Conservation (phyloP, 2,888 invertebrate genomes). For the Heliconius ethilla region DNA sequence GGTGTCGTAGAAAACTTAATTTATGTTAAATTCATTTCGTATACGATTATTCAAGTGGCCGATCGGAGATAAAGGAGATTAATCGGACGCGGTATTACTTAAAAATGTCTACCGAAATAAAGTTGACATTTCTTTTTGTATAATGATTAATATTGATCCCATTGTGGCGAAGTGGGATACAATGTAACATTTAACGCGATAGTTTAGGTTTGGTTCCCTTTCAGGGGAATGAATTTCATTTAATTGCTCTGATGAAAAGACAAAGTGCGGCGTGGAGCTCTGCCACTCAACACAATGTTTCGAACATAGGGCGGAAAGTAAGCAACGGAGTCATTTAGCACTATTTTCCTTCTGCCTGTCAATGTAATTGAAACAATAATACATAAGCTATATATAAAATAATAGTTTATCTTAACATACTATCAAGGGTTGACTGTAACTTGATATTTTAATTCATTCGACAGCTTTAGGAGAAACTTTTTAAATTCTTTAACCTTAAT, state of each 20-base stretch:
- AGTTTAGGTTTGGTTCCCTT: background rate
- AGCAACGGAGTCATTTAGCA: too few relatives aligned
- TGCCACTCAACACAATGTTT: background rate
- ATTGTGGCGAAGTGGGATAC: too few relatives aligned
- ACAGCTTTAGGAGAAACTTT: constrained; percentile 2
- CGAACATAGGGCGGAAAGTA: background rate
- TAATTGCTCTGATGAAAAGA: background rate
- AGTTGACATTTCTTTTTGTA: constrained; percentile 40
- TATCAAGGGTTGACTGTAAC: constrained; percentile 11
- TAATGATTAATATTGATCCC: background rate
- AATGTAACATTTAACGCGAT: too few relatives aligned
- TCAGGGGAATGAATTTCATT: background rate
- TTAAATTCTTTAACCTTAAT: background rate
- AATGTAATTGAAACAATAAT: background rate
- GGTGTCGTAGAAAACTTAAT: constrained; percentile 81
- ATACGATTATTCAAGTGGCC: constrained; percentile 76
- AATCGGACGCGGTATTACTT: constrained; percentile 63
- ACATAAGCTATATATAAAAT: background rate
- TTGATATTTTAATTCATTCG: constrained; percentile 20
- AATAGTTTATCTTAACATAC: constrained; percentile 6
- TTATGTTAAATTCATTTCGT: constrained; percentile 79
- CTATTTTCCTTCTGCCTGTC: too few relatives aligned
- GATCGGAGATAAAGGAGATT: constrained; percentile 79
- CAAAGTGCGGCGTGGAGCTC: background rate
- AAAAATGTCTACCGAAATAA: constrained; percentile 54